Evolutionary conservation across 2,113 vertebrate species (phyloP).

Genomic region (Nothobranchius kuhntae): DNA sequence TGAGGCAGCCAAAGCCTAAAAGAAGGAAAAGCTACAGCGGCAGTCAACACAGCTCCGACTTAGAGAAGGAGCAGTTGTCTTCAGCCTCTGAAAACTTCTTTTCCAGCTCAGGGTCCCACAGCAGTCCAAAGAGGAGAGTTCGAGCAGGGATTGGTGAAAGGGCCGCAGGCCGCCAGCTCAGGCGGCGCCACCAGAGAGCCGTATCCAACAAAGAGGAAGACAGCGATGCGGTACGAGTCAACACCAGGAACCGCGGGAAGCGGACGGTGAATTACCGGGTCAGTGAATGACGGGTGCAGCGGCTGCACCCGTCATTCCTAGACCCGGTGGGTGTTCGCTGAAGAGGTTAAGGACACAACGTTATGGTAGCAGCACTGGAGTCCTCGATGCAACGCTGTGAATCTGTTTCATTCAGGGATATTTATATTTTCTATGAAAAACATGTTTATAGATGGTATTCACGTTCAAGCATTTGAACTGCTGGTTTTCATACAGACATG

Average conservation of each 20-base stretch:
- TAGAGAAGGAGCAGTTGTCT: slow-evolving; percentile 61
- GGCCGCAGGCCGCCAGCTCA: slow-evolving; percentile 37
- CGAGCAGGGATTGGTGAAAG: slow-evolving; percentile 25
- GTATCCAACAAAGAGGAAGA: slow-evolving; percentile 70
- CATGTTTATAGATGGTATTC: slow-evolving; percentile 72
- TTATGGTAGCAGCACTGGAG: slow-evolving; percentile 82
- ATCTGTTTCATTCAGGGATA: slow-evolving; percentile 87
- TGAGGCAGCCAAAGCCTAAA: slow-evolving; percentile 47
- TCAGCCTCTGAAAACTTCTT: slow-evolving; percentile 61
- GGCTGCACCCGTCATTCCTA: too few species aligned
- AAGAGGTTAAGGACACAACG: slow-evolving; percentile 49
- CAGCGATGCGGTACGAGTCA: slow-evolving; percentile 66
- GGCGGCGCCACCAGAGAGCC: slow-evolving; percentile 31
- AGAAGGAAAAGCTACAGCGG: slow-evolving; percentile 63
- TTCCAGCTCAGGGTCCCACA: slow-evolving; percentile 73
- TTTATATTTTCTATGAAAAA: slow-evolving; percentile 86
- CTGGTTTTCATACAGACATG: slow-evolving; percentile 73
- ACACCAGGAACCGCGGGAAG: slow-evolving; percentile 78
- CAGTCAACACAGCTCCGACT: slow-evolving; percentile 60
- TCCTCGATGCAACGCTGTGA: slow-evolving; percentile 82
- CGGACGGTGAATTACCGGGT: slow-evolving; percentile 79
- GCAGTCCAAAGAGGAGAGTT: slow-evolving; percentile 72
- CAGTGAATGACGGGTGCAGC: slow-evolving; percentile 71
- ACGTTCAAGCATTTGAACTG: slow-evolving; percentile 78
- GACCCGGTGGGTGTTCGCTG: slow-evolving; percentile 62